Base-by-base conservation (phyloP, 1,140 invertebrate species). In the Philopotamus ludificatus region DNA sequence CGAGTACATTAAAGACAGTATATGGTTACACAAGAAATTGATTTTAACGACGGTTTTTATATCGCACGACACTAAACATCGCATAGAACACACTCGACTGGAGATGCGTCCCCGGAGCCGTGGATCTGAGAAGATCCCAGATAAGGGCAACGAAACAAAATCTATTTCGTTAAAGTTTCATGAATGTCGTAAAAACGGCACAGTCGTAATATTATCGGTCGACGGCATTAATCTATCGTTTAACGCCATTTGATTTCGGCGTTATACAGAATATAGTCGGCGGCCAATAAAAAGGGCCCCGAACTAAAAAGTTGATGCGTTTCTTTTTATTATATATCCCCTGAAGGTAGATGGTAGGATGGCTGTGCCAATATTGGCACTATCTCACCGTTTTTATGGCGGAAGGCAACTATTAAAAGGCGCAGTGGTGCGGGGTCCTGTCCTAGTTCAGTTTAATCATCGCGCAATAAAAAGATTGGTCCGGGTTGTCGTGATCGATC, bases 381-480 rank as follows among this genome's bases (percentile, higher is more conserved):
- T 51, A 51, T 51, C 44, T 47, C 49, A 8, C 28, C 41, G 4
- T 39, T 57, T 57, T 57, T 57, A 57, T 41, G 53, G 4, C 28
- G 2, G n/a, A 9, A 9, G 53, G 53, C 34, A 57, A 41, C 26
- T 57, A 47, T 57, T n/a, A n/a, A n/a, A n/a, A n/a, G n/a, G n/a
- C n/a, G n/a, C n/a, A n/a, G n/a, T 25, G 49, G 16, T 8, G 53
- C 10, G 12, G 21, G 25, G 20, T 22, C 1, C 21, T 34, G 28
- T 22, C 16, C 21, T 34, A 34, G 26, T 41, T 58, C 34, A 65
- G 63, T 44, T 65, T 65, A 65, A 65, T 65, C 63, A 65, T 65
- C n/a, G 55, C 59, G 63, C 59, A 65, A 65, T 65, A 65, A 65
- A 65, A 65, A 65, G 63, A 65, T 65, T 50, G 63, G 41, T 12